Conservation (phyloP, 2,888 invertebrate species). For the Galerucella pusilla region DNA sequence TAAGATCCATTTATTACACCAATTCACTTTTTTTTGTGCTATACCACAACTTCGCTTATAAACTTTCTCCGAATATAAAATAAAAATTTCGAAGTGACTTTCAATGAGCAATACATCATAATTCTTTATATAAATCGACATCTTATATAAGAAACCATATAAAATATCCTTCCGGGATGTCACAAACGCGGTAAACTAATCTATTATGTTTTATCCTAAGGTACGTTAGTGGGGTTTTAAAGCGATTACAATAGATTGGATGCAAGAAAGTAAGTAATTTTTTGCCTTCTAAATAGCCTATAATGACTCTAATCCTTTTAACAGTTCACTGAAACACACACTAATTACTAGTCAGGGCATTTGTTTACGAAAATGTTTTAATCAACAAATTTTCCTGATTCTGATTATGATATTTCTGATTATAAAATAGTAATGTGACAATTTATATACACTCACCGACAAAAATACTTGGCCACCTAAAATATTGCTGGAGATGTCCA, state of each 20-base stretch:
- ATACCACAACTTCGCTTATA: not conserved
- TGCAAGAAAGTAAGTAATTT: too few relatives aligned
- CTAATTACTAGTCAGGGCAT: too few relatives aligned
- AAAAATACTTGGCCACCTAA: too few relatives aligned
- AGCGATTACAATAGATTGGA: not conserved
- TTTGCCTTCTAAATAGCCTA: too few relatives aligned
- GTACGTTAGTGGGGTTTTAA: not conserved
- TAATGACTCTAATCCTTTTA: too few relatives aligned
- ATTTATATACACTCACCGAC: too few relatives aligned
- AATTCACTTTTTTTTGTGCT: not conserved
- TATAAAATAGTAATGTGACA: too few relatives aligned
- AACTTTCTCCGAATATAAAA: not conserved
- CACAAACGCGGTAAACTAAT: not conserved
- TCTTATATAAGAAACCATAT: not conserved
- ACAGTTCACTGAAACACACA: too few relatives aligned
- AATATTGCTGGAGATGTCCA: too few relatives aligned
- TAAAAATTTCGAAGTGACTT: not conserved
- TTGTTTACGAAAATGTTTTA: too few relatives aligned
- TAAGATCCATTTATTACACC: slow-evolving; percentile 1
- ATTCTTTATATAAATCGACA: not conserved
- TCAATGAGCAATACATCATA: not conserved
- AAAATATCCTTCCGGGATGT: not conserved
- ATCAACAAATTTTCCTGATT: too few relatives aligned
- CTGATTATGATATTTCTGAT: too few relatives aligned
- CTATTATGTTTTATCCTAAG: not conserved